Percentiles rank a stretch among this genome's conserved stretches.
Conservation (phyloP, 2,888 invertebrate genomes). For the Didymodactylos carnosus region DNA sequence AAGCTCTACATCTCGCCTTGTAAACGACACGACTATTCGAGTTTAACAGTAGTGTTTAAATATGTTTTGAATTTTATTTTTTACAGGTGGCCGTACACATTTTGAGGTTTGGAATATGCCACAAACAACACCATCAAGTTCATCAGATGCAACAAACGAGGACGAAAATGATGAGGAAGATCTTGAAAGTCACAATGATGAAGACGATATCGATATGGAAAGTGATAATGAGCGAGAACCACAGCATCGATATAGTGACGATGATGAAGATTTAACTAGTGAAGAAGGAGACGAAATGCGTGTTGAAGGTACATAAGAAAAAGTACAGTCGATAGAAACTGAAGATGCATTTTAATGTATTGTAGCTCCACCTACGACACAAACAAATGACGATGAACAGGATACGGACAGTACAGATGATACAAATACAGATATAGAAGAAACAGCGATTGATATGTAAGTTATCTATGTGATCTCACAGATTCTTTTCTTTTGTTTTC, state of each 20-base stretch:
- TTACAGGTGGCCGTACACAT: too few relatives aligned
- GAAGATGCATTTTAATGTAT: neutral
- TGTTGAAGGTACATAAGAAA: neutral
- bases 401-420: neutral
- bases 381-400: slow-evolving; percentile 2
- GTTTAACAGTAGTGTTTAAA: too few relatives aligned
- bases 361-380: neutral
- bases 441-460: neutral
- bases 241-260: slow-evolving; percentile 13
- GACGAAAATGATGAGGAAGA: slow-evolving; percentile 1
- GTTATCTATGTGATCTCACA: too few relatives aligned
- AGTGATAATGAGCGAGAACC: slow-evolving; percentile 18
- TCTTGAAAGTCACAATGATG: slow-evolving; percentile 2
- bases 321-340: neutral
- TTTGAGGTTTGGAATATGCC: too few relatives aligned
- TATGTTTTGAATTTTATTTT: too few relatives aligned
- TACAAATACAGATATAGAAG: neutral
- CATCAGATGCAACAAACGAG: neutral
- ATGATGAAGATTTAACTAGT: neutral
- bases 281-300: slow-evolving; percentile 10
- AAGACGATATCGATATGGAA: slow-evolving; percentile 17
- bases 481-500: too few relatives aligned
- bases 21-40: too few relatives aligned
- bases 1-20: too few relatives aligned
- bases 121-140: neutral